Percentiles rank a stretch among this genome's conserved stretches.
Evolutionary conservation across 2,113 vertebrate species (phyloP).

Genomic region (Ochotona princeps): DNA sequence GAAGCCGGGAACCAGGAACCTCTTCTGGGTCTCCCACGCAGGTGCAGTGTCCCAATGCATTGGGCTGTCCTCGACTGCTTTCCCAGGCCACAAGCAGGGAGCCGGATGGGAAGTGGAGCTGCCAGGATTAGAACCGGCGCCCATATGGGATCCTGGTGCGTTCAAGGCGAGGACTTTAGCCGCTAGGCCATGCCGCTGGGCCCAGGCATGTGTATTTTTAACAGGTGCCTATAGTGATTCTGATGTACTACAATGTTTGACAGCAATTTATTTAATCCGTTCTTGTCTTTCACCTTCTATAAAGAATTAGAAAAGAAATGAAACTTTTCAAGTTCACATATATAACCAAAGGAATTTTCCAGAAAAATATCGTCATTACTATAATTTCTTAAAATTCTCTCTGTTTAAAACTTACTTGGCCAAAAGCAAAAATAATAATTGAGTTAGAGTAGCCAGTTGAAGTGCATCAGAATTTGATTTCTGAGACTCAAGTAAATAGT

Average conservation of each 20-base stretch:
- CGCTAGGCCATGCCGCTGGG: no score
- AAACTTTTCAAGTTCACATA: slow-evolving; percentile 28
- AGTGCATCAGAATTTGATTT: not conserved
- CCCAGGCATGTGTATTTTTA: not conserved
- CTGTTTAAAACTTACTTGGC: not conserved
- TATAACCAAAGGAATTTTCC: not conserved
- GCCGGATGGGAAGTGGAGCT: no score
- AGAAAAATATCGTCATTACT: not conserved
- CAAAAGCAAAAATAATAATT: not conserved
- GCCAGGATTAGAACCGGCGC: no score
- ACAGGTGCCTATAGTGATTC: not conserved
- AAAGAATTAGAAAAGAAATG: not conserved
- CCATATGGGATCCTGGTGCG: no score
- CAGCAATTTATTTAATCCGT: slow-evolving; percentile 1
- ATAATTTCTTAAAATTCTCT: slow-evolving; percentile 23
- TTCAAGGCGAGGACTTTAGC: no score
- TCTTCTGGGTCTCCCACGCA: no score
- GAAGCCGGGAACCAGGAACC: no score
- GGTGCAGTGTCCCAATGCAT: no score
- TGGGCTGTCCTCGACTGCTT: no score
- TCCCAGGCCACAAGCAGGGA: no score
- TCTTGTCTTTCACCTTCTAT: not conserved
- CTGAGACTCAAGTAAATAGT: slow-evolving; percentile 10
- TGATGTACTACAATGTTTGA: slow-evolving; percentile 3
- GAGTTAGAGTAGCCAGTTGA: not conserved